phyloP scores from a whole-genome alignment of 2,888 invertebrate genomes.

The Alentia gelatinosa region DNA sequence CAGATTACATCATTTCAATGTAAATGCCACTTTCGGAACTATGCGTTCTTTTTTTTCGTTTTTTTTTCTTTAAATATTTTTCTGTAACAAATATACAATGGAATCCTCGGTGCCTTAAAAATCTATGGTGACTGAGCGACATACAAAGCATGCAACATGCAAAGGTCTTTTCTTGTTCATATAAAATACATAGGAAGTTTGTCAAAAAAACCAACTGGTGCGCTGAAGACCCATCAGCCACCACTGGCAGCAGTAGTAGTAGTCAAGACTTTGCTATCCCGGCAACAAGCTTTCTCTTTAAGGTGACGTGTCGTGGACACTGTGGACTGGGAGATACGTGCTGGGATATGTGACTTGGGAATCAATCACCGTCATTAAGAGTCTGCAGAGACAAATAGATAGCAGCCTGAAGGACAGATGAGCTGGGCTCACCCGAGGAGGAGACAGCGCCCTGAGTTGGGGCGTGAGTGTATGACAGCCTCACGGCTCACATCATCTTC shows the following conservation, averaged over 20 bases:
- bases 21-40: slow-evolving; percentile 20
- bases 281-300: slow-evolving; percentile 38
- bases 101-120: neutral
- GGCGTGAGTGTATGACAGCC: neutral
- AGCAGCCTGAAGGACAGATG: slow-evolving; percentile 35
- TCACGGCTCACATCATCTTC: slow-evolving; percentile 49
- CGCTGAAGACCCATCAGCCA: neutral
- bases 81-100: slow-evolving; percentile 18
- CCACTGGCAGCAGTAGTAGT: slow-evolving; percentile 37
- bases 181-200: slow-evolving; percentile 34
- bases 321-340: slow-evolving; percentile 39
- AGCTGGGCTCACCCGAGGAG: neutral
- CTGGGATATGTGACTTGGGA: slow-evolving; percentile 45
- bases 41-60: neutral
- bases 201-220: slow-evolving; percentile 20
- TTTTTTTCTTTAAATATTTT: neutral
- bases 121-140: neutral
- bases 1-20: neutral
- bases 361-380: neutral
- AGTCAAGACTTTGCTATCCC: slow-evolving; percentile 18
- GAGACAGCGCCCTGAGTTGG: neutral
- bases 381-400: slow-evolving; percentile 3
- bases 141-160: slow-evolving; percentile 42
- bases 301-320: slow-evolving; percentile 40
- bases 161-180: neutral